Evolutionary conservation across 2,888 invertebrate genomes (phyloP), one percentile per base, ranked within the genome.

Genomic region (Corbicula japonica): DNA sequence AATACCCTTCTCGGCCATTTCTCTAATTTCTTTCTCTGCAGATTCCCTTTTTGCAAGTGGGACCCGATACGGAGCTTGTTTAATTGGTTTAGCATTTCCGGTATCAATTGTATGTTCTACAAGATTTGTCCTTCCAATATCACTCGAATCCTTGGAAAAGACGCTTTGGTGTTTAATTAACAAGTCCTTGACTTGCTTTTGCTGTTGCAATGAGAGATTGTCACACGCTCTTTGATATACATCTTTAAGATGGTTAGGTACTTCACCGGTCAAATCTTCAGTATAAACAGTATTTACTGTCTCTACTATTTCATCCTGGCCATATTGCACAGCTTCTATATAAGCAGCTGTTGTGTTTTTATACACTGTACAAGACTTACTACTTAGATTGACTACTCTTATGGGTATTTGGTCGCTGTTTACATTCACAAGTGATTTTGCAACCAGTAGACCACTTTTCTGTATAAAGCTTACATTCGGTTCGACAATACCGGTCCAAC

Each of bases 81-180:
- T 70, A 34, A 79, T 66, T 15, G 79, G 69, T 56, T 23, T 35
- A n/a, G 69, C 21, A 32, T 52, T 48, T 15, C 76, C 73, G 1
- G 74, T 74, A 34, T 76, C 56, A 2, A 82, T 82, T 23, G 35
- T 48, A 58, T 78, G 76, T 50, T 78, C 50, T 21, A 73, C 61
- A 15, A 68, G 23, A 34, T 50, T 23, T 41, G 76, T 76, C 8
- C 30, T 21, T 0, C 76, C 79, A 2, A 76, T n/a, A 23, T 83
- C 83, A 58, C 28, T 44, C 1, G 41, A 12, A 15, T 28, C 23
- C 34, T 48, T 70, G 8, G 76, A 56, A 60, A 83, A 83, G 4
- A 66, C 32, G 41, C 65, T n/a, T 32, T 61, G 41, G 58, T 70
- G 56, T 12, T 68, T 56, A 5, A 50, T 35, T 12, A 68, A 23